Conservation (phyloP, 1,140 invertebrate genomes). For the Oryctes rhinoceros region DNA sequence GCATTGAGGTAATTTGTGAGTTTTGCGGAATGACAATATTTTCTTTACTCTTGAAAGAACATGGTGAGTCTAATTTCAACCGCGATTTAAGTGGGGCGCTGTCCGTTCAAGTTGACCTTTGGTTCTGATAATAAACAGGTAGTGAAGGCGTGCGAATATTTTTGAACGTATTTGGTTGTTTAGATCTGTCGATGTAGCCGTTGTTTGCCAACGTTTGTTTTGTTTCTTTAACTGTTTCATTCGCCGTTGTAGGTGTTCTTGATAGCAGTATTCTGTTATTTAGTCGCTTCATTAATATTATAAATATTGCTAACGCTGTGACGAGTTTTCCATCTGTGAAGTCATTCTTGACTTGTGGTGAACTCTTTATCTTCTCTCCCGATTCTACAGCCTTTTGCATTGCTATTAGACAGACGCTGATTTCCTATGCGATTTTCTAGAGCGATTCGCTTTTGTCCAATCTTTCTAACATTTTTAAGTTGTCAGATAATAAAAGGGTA, state of each 20-base stretch:
- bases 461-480: neutral
- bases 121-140: conserved; percentile 12
- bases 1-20: no score
- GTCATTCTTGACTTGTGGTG: neutral
- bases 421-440: neutral
- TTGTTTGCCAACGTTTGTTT: neutral
- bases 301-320: neutral
- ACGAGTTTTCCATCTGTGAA: neutral
- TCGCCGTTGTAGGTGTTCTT: neutral
- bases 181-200: neutral
- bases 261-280: neutral
- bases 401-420: neutral
- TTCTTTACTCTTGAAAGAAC: no score
- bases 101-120: neutral
- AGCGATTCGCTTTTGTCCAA: neutral
- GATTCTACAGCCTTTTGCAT: neutral
- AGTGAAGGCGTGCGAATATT: neutral
- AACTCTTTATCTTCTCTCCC: neutral
- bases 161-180: neutral
- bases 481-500: neutral
- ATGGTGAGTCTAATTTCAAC: neutral
- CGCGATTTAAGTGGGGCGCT: neutral
- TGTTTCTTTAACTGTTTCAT: neutral
- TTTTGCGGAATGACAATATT: no score
- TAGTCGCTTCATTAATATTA: neutral